Base-by-base conservation (phyloP, 2,113 vertebrate species). In the Silurus glanis region DNA sequence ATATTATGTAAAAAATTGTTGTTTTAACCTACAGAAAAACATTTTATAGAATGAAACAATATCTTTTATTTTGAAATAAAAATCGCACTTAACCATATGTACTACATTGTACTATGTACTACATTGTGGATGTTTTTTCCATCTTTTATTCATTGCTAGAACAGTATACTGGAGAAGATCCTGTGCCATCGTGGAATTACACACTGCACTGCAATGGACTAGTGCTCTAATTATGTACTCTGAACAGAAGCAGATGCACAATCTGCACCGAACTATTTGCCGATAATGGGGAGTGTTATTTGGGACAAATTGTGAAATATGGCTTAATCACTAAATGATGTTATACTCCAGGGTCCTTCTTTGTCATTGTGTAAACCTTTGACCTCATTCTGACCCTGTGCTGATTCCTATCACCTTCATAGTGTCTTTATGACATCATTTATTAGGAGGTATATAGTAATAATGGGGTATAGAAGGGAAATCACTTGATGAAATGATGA, bases 361-460 rank as follows among this genome's bases (percentile, higher is more conserved):
- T 72, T 19, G 16, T 71, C 67, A 78, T 78, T 23, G 10, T 55
- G 45, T 76, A 9, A 61, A 8, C 59, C 13, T 55, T 21, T 85
- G 83, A 66, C 74, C 72, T 51, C 49, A 37, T 17, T 45, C 8
- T 85, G 84, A 85, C 59, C 72, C 16, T 17, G 19, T n/a, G 3
- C n/a, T 51, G 59, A 78, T 59, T 58, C 45, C 14, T 19, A 17
- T 76, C 74, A 78, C 56, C 14, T 76, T 78, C 9, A 64, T 19
- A 5, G 28, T 14, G 71, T 84, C 45, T 25, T 75, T n/a, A 75
- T 75, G 56, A 8, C 56, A 61, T 59, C 21, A 21, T 71, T 51
- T 12, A 10, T 71, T 45, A 37, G 67, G 28, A 71, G 16, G 14
- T 71, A 45, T 71, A 13, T 2, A 37, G 37, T 37, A 37, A 37